Evolutionary conservation across 1,140 invertebrate species (phyloP), one percentile per base, ranked within the genome.

Genomic region (Ericerus pela): DNA sequence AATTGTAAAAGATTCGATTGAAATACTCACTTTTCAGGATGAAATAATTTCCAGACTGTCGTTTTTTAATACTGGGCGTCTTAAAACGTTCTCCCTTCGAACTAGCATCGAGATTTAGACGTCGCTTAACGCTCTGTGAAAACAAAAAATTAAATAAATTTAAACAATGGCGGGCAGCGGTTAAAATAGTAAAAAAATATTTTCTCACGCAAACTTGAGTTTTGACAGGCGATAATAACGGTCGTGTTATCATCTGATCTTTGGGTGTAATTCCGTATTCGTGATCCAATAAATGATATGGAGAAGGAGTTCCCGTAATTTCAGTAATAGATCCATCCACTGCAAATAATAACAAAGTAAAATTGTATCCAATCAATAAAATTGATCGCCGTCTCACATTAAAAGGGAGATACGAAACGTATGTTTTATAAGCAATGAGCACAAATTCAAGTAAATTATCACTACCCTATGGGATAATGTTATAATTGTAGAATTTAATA

Each of bases 241-340:
- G 69, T 63, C 70, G 68, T 60, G 73, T 71, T 64, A 80, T 76
- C 61, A 82, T 76, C 70, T 84, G 79, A 65, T 81, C 78, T 69
- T 81, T 78, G 64, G 83, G 84, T 53, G 83, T 86, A 59, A 82
- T 82, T 43, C 84, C 84, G 70, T 87, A 88, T 57, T 84, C 85
- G 67, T 88, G 85, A 70, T 88, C 85, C 58, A 86, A 74, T 58
- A 88, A 75, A 70, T 88, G 85, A 70, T 79, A 82, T 58, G 80
- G 79, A 61, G 69, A 73, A 69, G 66, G 72, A 22, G 59, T 60
- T 14, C 37, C 29, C 10, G 20, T 47, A 20, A 47, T 24, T 47
- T 20, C 16, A 22, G 41, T 47, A 24, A 47, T 47, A 10, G 16
- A 20, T 24, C 20, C 2, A 47, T 47, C 41, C 26, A 22, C 20